A percentile compares a stretch with the other conserved stretches of the same genome.
Evolutionary conservation across 2,888 invertebrate genomes (phyloP).

Genomic region (Miltochrista miniata): DNA sequence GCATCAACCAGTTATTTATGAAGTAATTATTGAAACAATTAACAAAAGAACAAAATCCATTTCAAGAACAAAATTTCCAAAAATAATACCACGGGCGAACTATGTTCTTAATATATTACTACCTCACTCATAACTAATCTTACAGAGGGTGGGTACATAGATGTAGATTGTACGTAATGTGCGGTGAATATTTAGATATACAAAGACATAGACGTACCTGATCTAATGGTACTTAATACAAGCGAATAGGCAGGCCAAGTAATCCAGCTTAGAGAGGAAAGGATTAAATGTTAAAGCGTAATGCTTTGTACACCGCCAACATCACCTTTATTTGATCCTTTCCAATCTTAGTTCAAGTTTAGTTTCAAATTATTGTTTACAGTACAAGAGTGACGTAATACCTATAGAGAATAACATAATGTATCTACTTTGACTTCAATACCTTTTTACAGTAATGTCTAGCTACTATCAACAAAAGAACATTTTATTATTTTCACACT

Average conservation of each 20-base stretch:
- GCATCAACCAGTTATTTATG: too few species aligned
- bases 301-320: constrained; percentile 57
- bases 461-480: too few species aligned
- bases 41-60: too few species aligned
- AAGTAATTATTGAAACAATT: too few species aligned
- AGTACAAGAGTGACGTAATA: too few species aligned
- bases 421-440: too few species aligned
- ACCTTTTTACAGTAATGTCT: too few species aligned
- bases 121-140: constrained; percentile 27
- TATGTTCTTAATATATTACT: neutral
- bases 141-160: constrained; percentile 45
- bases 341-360: constrained; percentile 55
- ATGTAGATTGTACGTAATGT: constrained; percentile 48
- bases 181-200: constrained; percentile 56
- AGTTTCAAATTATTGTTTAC: constrained; percentile 69
- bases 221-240: constrained; percentile 63
- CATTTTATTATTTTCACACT: too few species aligned
- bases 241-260: constrained; percentile 66
- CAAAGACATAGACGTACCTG: constrained; percentile 61
- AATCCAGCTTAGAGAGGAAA: constrained; percentile 72
- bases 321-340: constrained; percentile 67
- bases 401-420: too few species aligned
- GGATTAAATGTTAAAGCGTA: constrained; percentile 73
- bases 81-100: neutral
- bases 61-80: too few species aligned